These are phyloP conservation scores for Coleophora deauratella DNA, from an alignment of 2,888 invertebrate genomes.

Conservation along the genomic window DNA sequence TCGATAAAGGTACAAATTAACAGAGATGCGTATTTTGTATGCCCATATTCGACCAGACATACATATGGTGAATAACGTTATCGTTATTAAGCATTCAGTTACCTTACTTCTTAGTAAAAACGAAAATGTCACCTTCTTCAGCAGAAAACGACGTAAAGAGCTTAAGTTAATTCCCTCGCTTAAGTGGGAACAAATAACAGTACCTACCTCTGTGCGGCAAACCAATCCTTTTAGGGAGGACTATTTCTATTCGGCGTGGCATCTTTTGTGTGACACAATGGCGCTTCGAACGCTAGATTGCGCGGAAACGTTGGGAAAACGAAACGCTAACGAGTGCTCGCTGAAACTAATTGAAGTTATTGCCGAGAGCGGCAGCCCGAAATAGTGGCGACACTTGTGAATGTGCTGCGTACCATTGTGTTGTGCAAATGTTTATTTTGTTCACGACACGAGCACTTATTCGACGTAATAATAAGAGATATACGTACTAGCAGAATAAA, in stretches of 20 bases:
- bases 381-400: conserved; percentile 5
- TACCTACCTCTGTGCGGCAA: conserved; percentile 24
- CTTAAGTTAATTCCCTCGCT: conserved; percentile 10
- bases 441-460: conserved; percentile 1
- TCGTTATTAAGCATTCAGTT: too few species aligned
- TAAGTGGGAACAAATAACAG: conserved; percentile 57
- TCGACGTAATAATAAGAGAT: too few species aligned
- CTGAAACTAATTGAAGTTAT: conserved; percentile 44
- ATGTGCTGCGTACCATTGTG: conserved; percentile 6
- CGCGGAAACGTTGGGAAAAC: conserved; percentile 48
- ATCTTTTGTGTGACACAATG: conserved; percentile 65
- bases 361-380: conserved; percentile 4
- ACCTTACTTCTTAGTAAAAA: too few species aligned
- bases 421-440: conserved; percentile 6
- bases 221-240: conserved; percentile 50
- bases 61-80: too few species aligned
- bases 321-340: conserved; percentile 50
- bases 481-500: too few species aligned
- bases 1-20: too few species aligned
- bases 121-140: neutral
- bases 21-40: too few species aligned
- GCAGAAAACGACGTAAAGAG: neutral
- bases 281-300: conserved; percentile 58
- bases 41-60: too few species aligned
- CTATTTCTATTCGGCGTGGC: conserved; percentile 50